Evolutionary conservation across 2,888 invertebrate species (phyloP).

Genomic region (Chorisops tibialis): DNA sequence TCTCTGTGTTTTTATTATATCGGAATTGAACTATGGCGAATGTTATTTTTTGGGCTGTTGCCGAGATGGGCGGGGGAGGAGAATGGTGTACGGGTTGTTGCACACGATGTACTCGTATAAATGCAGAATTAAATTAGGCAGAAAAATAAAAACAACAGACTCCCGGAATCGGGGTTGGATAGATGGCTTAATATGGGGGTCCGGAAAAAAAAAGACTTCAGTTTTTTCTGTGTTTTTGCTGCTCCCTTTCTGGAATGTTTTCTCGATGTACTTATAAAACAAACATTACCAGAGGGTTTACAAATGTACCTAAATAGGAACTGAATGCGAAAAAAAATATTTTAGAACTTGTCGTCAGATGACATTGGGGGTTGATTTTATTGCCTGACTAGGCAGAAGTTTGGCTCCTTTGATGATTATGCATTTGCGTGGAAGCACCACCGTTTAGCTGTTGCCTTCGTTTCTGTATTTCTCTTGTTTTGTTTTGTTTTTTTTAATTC

Average conservation of each 20-base stretch:
- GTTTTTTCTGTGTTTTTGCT: background rate
- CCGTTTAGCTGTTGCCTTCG: no score
- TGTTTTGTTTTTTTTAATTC: no score
- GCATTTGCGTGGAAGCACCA: no score
- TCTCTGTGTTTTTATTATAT: background rate
- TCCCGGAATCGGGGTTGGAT: background rate
- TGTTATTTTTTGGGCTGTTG: background rate
- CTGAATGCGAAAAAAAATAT: background rate
- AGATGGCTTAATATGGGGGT: conserved; percentile 16
- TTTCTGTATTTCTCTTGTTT: no score
- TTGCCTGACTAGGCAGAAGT: conserved; percentile 17
- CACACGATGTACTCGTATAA: conserved; percentile 15
- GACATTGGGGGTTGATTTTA: conserved; percentile 11
- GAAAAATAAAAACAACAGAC: conserved; percentile 19
- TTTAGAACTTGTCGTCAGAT: background rate
- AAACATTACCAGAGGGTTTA: conserved; percentile 3
- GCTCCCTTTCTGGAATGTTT: conserved; percentile 4
- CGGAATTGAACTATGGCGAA: no score
- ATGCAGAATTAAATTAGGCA: conserved; percentile 24
- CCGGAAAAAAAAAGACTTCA: background rate
- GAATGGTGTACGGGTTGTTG: conserved; percentile 7
- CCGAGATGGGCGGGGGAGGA: background rate
- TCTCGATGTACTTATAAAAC: conserved; percentile 13
- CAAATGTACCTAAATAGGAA: conserved; percentile 9
- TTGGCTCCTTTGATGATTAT: background rate